Percentiles rank a stretch among this genome's conserved stretches.
Evolutionary conservation across 2,888 invertebrate genomes (phyloP).

Genomic region (Petrolisthes cinctipes): DNA sequence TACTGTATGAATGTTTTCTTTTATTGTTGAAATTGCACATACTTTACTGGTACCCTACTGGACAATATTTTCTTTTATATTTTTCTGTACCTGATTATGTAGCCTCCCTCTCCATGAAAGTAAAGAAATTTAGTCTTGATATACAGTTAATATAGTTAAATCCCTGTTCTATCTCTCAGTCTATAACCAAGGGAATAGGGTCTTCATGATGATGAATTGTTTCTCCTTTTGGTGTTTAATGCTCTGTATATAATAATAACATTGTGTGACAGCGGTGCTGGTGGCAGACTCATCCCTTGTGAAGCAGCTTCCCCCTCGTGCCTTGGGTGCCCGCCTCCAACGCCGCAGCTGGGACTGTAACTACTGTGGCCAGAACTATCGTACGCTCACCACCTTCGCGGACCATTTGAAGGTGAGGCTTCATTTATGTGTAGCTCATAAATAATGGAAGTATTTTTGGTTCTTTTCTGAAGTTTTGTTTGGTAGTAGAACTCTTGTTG

Average conservation of each 20-base stretch:
- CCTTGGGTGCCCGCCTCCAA: constrained; percentile 32
- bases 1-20: constrained; percentile 9
- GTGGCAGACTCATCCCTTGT: constrained; percentile 35
- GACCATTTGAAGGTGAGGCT: constrained; percentile 34
- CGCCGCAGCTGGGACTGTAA: constrained; percentile 36
- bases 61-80: no score
- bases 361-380: constrained; percentile 25
- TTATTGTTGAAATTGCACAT: not conserved
- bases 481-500: no score
- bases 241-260: no score
- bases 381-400: constrained; percentile 23
- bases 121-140: no score
- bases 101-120: no score
- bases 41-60: not conserved
- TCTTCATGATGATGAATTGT: no score
- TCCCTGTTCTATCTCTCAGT: no score
- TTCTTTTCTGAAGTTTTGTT: no score
- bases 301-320: constrained; percentile 42
- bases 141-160: no score
- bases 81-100: no score
- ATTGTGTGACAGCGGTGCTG: not conserved
- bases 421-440: not conserved
- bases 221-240: no score
- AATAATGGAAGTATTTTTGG: not conserved
- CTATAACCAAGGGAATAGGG: no score